phyloP scores from a whole-genome alignment of 2,888 invertebrate species.

The Carterocephalus palaemon region DNA sequence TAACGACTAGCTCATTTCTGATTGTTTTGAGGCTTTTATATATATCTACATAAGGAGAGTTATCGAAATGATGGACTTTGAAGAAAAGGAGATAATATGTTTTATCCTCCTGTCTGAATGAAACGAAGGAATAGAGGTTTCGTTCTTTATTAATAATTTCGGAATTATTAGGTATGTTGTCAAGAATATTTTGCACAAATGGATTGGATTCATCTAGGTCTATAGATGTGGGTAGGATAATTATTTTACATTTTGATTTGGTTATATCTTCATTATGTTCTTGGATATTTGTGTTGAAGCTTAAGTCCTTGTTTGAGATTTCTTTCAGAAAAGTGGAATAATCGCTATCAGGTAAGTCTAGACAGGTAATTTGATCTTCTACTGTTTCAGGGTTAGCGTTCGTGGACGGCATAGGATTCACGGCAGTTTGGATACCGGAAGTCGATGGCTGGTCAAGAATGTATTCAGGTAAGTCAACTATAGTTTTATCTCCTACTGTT shows the following conservation, averaged over 20 bases:
- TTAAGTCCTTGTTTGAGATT: neutral
- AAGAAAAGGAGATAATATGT: conserved; percentile 21
- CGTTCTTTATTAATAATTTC: conserved; percentile 19
- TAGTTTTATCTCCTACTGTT: too few species aligned
- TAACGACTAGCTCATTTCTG: too few species aligned
- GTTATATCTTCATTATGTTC: conserved; percentile 18
- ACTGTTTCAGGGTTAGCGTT: too few species aligned
- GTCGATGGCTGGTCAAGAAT: too few species aligned
- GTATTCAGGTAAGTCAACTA: too few species aligned
- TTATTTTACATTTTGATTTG: conserved; percentile 10
- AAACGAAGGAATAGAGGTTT: conserved; percentile 11
- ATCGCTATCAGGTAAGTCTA: neutral
- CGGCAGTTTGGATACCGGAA: too few species aligned
- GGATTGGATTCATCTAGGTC: conserved; percentile 25
- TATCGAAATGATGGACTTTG: conserved; percentile 25
- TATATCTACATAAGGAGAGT: too few species aligned
- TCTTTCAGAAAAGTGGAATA: too few species aligned
- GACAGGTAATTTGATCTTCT: neutral
- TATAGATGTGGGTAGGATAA: conserved; percentile 20
- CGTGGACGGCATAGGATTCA: too few species aligned
- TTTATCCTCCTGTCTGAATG: conserved; percentile 16
- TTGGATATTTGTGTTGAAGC: conserved; percentile 6
- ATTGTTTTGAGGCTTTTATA: too few species aligned
- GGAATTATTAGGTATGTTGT: conserved; percentile 6
- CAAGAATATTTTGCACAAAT: conserved; percentile 17